Percentiles rank a stretch among this genome's conserved stretches.
Conservation (phyloP, 2,113 vertebrate genomes). For the Pardalotus punctatus region DNA sequence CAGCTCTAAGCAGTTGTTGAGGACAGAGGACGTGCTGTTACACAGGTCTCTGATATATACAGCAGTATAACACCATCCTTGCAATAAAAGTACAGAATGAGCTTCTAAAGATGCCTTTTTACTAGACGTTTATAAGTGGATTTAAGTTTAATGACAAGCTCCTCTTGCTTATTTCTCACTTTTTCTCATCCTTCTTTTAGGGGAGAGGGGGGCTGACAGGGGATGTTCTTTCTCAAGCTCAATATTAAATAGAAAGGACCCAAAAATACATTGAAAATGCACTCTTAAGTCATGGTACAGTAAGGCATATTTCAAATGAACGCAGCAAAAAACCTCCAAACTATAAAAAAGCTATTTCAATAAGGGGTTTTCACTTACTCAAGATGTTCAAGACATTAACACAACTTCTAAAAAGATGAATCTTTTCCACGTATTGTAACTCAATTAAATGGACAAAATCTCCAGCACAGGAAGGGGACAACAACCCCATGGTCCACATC, state of each 20-base stretch:
- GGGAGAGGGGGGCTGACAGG: fast-evolving
- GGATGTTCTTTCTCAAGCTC: neutral
- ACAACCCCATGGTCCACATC: fast-evolving
- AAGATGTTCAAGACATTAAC: neutral
- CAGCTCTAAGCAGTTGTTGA: neutral
- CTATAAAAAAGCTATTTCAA: neutral
- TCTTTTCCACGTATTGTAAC: neutral
- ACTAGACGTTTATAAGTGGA: neutral
- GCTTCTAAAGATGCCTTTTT: neutral
- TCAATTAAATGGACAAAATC: neutral
- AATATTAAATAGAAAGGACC: neutral
- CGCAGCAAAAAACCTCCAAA: neutral
- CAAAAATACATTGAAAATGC: neutral
- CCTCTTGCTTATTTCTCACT: neutral
- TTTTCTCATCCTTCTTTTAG: neutral
- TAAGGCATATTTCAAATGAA: neutral
- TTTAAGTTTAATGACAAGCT: neutral
- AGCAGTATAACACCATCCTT: neutral
- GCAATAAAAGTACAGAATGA: neutral
- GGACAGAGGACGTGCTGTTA: neutral
- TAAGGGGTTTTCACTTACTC: neutral
- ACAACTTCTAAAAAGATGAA: neutral
- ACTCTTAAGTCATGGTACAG: neutral
- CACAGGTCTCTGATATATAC: neutral
- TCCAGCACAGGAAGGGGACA: neutral